These are phyloP conservation scores for Acanthurus lineatus DNA, from an alignment of 2,797 vertebrate species.

Conservation along the genomic window DNA sequence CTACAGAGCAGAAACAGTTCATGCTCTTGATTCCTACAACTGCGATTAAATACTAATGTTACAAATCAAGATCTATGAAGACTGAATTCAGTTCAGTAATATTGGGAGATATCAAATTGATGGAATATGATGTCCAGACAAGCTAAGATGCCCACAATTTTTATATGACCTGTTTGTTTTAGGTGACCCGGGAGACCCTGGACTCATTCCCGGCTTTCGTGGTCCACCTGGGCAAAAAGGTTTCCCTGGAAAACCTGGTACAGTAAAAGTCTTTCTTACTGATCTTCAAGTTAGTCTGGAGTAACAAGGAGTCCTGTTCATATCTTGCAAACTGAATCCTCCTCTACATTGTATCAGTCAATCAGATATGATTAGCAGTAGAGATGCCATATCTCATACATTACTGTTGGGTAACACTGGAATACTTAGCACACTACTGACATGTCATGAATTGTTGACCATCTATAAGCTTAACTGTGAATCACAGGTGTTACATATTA, in stretches of 20 bases:
- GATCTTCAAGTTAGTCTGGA: not conserved
- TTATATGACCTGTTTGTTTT: slow-evolving; percentile 31
- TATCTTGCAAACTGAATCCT: not conserved
- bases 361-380: not conserved
- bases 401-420: not conserved
- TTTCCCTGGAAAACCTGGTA: slow-evolving; percentile 86
- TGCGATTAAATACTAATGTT: slow-evolving; percentile 24
- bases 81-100: slow-evolving; percentile 9
- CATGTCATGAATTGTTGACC: not conserved
- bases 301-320: not conserved
- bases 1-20: slow-evolving; percentile 25
- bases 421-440: not conserved
- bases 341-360: not conserved
- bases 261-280: slow-evolving; percentile 26
- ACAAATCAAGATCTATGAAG: slow-evolving; percentile 18
- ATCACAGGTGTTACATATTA: not conserved
- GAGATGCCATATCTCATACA: not conserved
- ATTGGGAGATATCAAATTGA: not conserved
- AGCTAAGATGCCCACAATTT: not conserved
- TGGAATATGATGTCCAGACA: not conserved
- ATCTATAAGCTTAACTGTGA: not conserved
- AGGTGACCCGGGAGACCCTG: slow-evolving; percentile 67
- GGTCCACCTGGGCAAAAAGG: slow-evolving; percentile 64
- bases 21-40: slow-evolving; percentile 39
- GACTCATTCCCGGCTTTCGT: slow-evolving; percentile 40